These are phyloP conservation scores for Miniopterus natalensis DNA, from an alignment of 2,113 vertebrate genomes.

Conservation along the genomic window DNA sequence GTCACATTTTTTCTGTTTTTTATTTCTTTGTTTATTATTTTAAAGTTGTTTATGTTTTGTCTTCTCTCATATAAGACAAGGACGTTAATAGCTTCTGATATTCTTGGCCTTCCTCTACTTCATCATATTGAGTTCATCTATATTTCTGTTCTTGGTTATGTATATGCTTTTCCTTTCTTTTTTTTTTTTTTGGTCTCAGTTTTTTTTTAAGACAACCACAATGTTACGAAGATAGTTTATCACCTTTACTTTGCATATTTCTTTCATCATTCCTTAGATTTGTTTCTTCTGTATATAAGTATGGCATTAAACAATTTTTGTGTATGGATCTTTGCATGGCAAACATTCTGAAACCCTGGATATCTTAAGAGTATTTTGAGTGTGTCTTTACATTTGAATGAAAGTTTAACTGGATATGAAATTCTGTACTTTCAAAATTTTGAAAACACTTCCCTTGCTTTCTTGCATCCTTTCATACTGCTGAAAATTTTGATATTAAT, in stretches of 20 bases:
- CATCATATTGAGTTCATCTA: background rate
- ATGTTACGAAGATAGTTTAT: background rate
- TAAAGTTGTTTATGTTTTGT: background rate
- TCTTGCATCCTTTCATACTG: background rate
- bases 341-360: background rate
- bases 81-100: background rate
- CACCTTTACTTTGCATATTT: background rate
- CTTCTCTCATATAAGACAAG: background rate
- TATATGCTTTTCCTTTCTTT: background rate
- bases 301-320: background rate
- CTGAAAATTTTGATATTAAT: background rate
- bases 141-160: background rate
- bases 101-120: background rate
- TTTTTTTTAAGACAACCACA: background rate
- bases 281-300: background rate
- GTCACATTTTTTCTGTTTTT: background rate
- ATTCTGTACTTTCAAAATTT: background rate
- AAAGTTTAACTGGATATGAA: conserved; percentile 15
- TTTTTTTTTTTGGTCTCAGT: background rate
- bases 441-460: background rate
- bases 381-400: background rate
- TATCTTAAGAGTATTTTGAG: background rate
- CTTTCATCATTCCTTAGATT: background rate
- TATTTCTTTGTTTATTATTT: background rate
- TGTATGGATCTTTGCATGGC: background rate